Percentiles rank a stretch among this genome's conserved stretches.
Evolutionary conservation across 37 sponge, comb jelly and placozoan genomes (phyloP).

Genomic region (Bolinopsis microptera): DNA sequence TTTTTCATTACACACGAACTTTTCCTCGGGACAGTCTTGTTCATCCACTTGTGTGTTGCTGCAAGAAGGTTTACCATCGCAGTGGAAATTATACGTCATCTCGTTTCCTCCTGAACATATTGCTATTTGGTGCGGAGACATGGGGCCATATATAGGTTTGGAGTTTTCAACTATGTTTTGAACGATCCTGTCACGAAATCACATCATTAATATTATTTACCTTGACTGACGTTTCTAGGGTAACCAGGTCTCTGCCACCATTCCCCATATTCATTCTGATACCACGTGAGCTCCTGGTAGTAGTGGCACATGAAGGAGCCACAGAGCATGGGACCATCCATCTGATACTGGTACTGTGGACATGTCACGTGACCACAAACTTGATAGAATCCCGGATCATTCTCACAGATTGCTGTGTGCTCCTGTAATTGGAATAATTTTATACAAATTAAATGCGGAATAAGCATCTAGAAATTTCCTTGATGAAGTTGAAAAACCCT

Average conservation of each 20-base stretch:
- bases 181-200: too few relatives aligned
- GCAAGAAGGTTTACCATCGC: neutral
- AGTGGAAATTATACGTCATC: neutral
- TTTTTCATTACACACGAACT: neutral
- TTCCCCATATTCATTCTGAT: neutral
- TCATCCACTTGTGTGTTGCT: slow-evolving; percentile 13
- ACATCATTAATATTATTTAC: too few relatives aligned
- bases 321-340: neutral
- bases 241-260: neutral
- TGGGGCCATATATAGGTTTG: too few relatives aligned
- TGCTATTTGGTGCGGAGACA: too few relatives aligned
- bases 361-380: slow-evolving; percentile 36
- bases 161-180: too few relatives aligned
- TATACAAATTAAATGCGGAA: neutral
- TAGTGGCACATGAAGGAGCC: slow-evolving; percentile 37
- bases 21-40: neutral
- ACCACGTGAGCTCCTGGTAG: neutral
- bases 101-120: slow-evolving; percentile 32
- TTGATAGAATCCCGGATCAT: slow-evolving; percentile 42
- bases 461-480: too few relatives aligned
- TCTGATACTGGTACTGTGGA: neutral
- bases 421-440: neutral
- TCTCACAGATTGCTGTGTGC: neutral
- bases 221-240: neutral
- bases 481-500: too few relatives aligned